Conservation (phyloP, 2,797 vertebrate species). For the Dermochelys coriacea region DNA sequence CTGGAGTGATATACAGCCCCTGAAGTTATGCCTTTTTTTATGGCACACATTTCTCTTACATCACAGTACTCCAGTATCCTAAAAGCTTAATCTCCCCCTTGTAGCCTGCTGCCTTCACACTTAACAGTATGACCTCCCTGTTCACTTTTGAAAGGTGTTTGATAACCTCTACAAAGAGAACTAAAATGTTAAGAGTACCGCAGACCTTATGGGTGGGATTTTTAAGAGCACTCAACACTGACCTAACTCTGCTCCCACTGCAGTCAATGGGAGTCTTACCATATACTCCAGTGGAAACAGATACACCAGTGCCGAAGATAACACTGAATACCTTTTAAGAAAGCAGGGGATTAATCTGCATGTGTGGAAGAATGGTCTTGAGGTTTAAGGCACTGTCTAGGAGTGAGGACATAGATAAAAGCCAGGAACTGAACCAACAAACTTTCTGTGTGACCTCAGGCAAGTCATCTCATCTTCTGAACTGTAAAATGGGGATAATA, state of each 20-base stretch:
- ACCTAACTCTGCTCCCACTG: not conserved
- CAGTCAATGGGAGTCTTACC: not conserved
- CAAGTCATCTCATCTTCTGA: not conserved
- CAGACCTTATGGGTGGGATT: not conserved
- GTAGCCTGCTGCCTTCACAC: not conserved
- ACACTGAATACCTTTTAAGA: fast-evolving
- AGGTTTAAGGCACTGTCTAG: not conserved
- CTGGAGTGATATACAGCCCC: not conserved
- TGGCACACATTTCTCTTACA: not conserved
- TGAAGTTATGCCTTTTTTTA: not conserved
- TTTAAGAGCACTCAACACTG: not conserved
- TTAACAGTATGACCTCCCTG: not conserved
- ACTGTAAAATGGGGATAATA: not conserved
- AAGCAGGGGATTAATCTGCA: not conserved
- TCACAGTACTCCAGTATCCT: not conserved
- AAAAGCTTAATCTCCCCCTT: not conserved
- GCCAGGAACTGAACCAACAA: not conserved
- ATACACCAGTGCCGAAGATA: not conserved
- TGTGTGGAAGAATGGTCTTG: not conserved
- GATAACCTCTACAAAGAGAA: not conserved
- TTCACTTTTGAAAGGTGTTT: not conserved
- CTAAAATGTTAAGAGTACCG: not conserved
- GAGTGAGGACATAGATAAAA: not conserved
- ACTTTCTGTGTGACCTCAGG: not conserved
- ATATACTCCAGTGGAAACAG: not conserved